A percentile compares a stretch with the other conserved stretches of the same genome.
These are phyloP conservation scores for Leptopilina drosophilae DNA, from an alignment of 2,888 invertebrate species.

Conservation along the genomic window DNA sequence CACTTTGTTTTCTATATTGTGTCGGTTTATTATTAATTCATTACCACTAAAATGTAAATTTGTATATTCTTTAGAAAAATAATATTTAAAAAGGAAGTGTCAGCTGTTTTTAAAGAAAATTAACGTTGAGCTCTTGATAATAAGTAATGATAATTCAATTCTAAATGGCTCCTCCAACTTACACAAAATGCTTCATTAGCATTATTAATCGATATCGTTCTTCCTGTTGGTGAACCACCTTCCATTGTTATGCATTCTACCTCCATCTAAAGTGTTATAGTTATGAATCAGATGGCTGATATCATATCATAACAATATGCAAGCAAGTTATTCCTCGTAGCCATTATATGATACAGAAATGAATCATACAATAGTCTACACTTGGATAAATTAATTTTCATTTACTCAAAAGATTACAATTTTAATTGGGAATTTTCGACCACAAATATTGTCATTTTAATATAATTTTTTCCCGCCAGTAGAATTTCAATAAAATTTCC, in stretches of 20 bases:
- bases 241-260: slow-evolving; percentile 26
- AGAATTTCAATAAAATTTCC: no score
- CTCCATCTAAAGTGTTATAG: slow-evolving; percentile 30
- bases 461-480: no score
- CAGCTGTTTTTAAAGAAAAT: background rate
- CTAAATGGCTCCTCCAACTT: slow-evolving; percentile 1
- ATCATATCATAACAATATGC: slow-evolving; percentile 20
- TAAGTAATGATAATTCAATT: slow-evolving; percentile 18
- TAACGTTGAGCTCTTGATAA: background rate
- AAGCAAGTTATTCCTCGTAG: slow-evolving; percentile 23
- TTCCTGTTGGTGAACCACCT: slow-evolving; percentile 18
- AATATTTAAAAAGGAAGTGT: background rate
- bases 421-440: background rate
- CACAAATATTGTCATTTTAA: no score
- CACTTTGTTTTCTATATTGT: no score
- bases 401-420: slow-evolving; percentile 2
- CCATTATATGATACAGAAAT: slow-evolving; percentile 23
- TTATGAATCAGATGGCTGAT: slow-evolving; percentile 30
- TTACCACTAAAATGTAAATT: no score
- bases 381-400: slow-evolving; percentile 22
- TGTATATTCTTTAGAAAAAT: background rate
- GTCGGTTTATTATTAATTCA: no score
- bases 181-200: slow-evolving; percentile 35
- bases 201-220: slow-evolving; percentile 36
- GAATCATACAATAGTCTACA: background rate